Base-by-base conservation (phyloP, 2,888 invertebrate species). In the Megaustenia siamemsis region DNA sequence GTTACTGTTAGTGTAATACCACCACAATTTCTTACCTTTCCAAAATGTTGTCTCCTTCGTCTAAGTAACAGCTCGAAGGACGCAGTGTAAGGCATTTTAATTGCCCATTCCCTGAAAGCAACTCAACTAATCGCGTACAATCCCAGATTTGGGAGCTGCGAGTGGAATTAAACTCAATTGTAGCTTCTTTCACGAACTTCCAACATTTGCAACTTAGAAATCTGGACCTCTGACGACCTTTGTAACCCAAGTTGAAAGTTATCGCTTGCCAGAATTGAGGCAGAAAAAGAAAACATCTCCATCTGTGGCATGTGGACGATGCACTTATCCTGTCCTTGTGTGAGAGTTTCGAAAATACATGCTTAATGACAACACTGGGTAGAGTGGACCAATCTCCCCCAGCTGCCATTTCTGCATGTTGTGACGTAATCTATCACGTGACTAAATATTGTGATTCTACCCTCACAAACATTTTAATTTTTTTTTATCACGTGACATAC, bases 231-330 rank as follows among this genome's bases (percentile, higher is more conserved):
- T 90, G 88, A 78, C 91, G 88, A 43, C 89, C 86, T 77, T 87
- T 86, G 84, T 86, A 88, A 80, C 88, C 87, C 63, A 91, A 83
- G 80, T 89, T 87, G 78, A 92, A 90, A 35, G 86, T 80, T 43
- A 93, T 85, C 68, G 86, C 89, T 75, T 85, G 90, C 94, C 94
- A 94, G 83, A 93, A 89, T 68, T 90, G 90, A 75, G 93, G 93
- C 86, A 93, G 93, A 88, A 93, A 94, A 32, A 94, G 89, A 86
- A 92, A 93, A 76, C 90, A 90, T 87, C 96, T 94, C 96, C 96
- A 96, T 92, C 95, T 94, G 92, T 94, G 95, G 91, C 95, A 96
- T 63, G 94, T 94, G 86, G 95, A 94, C 73, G 95, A 95, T 86
- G 95, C 95, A 87, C 93, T 94, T 45, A 95, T 92, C 91, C 94